These are phyloP conservation scores for Campoplex capitator DNA, from an alignment of 2,888 invertebrate genomes.

Conservation along the genomic window DNA sequence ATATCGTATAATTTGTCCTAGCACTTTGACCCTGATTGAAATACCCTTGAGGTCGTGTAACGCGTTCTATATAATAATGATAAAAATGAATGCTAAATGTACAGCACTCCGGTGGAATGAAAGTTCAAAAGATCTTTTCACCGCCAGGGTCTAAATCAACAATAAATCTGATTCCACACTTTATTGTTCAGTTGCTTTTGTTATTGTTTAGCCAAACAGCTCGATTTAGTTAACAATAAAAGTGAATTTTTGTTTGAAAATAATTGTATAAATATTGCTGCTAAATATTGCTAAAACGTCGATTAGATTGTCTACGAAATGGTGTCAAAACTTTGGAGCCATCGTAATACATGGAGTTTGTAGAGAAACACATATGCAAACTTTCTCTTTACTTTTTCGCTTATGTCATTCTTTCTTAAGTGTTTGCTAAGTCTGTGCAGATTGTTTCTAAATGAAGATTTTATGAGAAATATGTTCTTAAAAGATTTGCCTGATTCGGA, in stretches of 20 bases:
- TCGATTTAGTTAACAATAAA: background rate
- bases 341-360: background rate
- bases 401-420: background rate
- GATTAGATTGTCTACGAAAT: background rate
- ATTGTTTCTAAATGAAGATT: background rate
- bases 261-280: background rate
- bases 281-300: background rate
- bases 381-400: constrained; percentile 17
- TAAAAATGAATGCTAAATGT: background rate
- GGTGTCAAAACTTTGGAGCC: background rate
- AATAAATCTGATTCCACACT: too few relatives aligned
- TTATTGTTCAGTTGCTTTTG: background rate
- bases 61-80: background rate
- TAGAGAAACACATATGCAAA: background rate
- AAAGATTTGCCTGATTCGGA: background rate
- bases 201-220: background rate
- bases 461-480: background rate
- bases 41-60: background rate
- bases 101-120: background rate
- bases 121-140: background rate
- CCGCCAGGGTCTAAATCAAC: background rate
- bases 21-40: background rate
- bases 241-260: background rate
- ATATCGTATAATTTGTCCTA: background rate
- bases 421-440: background rate